Conservation (phyloP, 2,888 invertebrate species). For the Aleiodes testaceus region DNA sequence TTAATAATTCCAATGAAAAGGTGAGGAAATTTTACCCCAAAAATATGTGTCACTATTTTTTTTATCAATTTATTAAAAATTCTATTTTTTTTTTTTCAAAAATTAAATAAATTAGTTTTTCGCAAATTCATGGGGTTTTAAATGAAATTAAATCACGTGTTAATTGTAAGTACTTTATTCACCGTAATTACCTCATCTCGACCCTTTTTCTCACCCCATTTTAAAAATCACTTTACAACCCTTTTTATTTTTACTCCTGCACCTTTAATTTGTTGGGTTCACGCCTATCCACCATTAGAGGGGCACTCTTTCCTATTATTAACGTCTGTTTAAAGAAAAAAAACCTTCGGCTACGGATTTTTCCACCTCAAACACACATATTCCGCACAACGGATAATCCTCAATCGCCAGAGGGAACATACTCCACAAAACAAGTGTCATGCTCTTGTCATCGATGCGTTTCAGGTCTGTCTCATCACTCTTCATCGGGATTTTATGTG, state of each 20-base stretch:
- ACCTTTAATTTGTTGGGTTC: constrained; percentile 12
- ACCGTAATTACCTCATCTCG: too few relatives aligned
- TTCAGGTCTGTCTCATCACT: constrained; percentile 27
- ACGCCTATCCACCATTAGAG: constrained; percentile 26
- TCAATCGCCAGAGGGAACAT: constrained; percentile 10
- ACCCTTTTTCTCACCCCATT: constrained; percentile 3
- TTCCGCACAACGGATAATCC: constrained; percentile 31
- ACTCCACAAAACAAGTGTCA: constrained; percentile 39
- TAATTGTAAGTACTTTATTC: constrained; percentile 8
- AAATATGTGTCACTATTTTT: too few relatives aligned
- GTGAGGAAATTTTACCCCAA: too few relatives aligned
- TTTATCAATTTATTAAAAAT: too few relatives aligned
- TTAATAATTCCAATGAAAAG: too few relatives aligned
- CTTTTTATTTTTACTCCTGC: neutral
- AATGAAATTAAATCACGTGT: constrained; percentile 2
- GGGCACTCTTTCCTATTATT: constrained; percentile 29
- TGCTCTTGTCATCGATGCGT: constrained; percentile 43
- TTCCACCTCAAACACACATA: too few relatives aligned
- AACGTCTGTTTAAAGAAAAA: constrained; percentile 7
- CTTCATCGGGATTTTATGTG: constrained; percentile 5
- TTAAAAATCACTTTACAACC: constrained; percentile 17
- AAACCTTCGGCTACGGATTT: too few relatives aligned
- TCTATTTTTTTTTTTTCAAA: too few relatives aligned
- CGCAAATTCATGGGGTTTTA: too few relatives aligned
- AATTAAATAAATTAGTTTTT: too few relatives aligned